phyloP scores from a whole-genome alignment of 2,888 invertebrate species.

The Drosophila pullipes region DNA sequence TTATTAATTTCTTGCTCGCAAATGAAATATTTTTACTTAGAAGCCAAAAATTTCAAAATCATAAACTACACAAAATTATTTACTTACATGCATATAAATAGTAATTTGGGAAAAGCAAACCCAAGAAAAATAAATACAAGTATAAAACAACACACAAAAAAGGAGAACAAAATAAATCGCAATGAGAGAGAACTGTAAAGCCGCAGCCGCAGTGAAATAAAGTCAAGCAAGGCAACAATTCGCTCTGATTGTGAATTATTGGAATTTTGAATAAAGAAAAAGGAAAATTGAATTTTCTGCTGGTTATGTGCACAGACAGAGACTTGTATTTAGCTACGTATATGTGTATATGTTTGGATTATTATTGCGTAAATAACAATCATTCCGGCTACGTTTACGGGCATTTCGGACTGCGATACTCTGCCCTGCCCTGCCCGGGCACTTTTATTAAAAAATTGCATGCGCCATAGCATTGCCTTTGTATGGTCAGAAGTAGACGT shows the following conservation, averaged over 20 bases:
- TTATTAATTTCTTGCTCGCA: neutral
- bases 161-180: slow-evolving; percentile 32
- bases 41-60: slow-evolving; percentile 9
- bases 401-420: slow-evolving; percentile 29
- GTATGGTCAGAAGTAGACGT: neutral
- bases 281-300: slow-evolving; percentile 68
- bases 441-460: slow-evolving; percentile 71
- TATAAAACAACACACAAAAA: slow-evolving; percentile 5
- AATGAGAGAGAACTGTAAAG: slow-evolving; percentile 33
- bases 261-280: slow-evolving; percentile 68
- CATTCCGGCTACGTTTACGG: slow-evolving; percentile 64
- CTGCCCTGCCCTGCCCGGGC: slow-evolving; percentile 30
- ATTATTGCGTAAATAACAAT: slow-evolving; percentile 83
- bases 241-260: slow-evolving; percentile 62
- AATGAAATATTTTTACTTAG: slow-evolving; percentile 19
- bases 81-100: slow-evolving; percentile 5
- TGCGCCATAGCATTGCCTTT: slow-evolving; percentile 36
- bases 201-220: slow-evolving; percentile 32
- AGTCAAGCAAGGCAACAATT: slow-evolving; percentile 43
- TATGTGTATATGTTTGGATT: slow-evolving; percentile 53
- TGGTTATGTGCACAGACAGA: slow-evolving; percentile 50
- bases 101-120: neutral
- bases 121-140: slow-evolving; percentile 5
- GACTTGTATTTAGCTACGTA: slow-evolving; percentile 7
- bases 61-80: slow-evolving; percentile 30